These are phyloP conservation scores for Oithona nana DNA, from an alignment of 2,888 invertebrate species.

Conservation along the genomic window DNA sequence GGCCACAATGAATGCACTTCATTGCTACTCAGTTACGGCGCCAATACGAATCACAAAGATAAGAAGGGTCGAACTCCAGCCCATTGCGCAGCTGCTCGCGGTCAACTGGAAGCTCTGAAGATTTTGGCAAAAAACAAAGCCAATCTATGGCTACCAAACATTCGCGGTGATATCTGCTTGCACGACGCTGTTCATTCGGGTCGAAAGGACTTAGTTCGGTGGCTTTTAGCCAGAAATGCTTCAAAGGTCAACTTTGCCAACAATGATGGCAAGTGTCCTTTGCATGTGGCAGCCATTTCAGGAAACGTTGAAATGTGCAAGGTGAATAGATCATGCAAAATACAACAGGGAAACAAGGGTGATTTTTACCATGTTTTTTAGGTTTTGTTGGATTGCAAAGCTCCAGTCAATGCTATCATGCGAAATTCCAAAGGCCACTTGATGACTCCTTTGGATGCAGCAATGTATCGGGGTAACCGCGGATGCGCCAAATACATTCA, in stretches of 20 bases:
- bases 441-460: slow-evolving; percentile 78
- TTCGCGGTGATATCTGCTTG: slow-evolving; percentile 79
- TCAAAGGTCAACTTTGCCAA: slow-evolving; percentile 69
- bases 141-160: slow-evolving; percentile 76
- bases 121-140: slow-evolving; percentile 54
- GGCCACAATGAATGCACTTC: slow-evolving; percentile 87
- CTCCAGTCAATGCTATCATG: slow-evolving; percentile 63
- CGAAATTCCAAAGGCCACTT: slow-evolving; percentile 61
- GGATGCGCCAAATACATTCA: slow-evolving; percentile 83
- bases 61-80: slow-evolving; percentile 72
- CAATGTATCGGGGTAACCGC: slow-evolving; percentile 61
- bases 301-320: slow-evolving; percentile 87
- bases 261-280: slow-evolving; percentile 72
- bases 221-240: slow-evolving; percentile 63
- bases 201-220: slow-evolving; percentile 63
- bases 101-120: slow-evolving; percentile 70
- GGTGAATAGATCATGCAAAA: slow-evolving; percentile 30
- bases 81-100: slow-evolving; percentile 87
- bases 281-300: slow-evolving; percentile 82
- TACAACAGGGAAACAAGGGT: slow-evolving; percentile 20
- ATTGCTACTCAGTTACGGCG: slow-evolving; percentile 65
- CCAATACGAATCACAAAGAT: slow-evolving; percentile 80
- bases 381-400: slow-evolving; percentile 57
- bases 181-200: slow-evolving; percentile 92
- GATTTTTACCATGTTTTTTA: not conserved